A percentile compares a stretch with the other conserved stretches of the same genome.
phyloP scores from a whole-genome alignment of 2,888 invertebrate species.

The Drosophila macrospina region DNA sequence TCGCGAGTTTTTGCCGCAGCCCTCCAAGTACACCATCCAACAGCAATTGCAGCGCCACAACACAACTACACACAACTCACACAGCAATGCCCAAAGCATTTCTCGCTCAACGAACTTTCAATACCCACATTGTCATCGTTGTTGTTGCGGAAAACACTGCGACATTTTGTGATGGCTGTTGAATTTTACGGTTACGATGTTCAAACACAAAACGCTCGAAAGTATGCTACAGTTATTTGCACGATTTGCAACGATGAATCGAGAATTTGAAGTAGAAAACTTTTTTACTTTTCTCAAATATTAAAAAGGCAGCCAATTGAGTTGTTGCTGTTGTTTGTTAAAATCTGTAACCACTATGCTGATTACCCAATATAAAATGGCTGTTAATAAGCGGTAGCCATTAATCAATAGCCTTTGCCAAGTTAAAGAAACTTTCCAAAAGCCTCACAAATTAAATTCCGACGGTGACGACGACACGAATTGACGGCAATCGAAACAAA shows the following conservation, averaged over 20 bases:
- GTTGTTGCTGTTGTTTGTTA: too few species aligned
- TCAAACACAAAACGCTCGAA: slow-evolving; percentile 40
- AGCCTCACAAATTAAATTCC: slow-evolving; percentile 24
- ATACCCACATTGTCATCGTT: slow-evolving; percentile 28
- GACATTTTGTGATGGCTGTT: slow-evolving; percentile 43
- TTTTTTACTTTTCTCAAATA: slow-evolving; percentile 32
- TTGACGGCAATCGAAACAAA: slow-evolving; percentile 58
- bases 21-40: slow-evolving; percentile 11
- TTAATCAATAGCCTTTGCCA: slow-evolving; percentile 64
- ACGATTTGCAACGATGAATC: slow-evolving; percentile 25
- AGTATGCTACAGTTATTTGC: slow-evolving; percentile 48
- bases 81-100: slow-evolving; percentile 28
- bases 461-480: slow-evolving; percentile 20
- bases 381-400: slow-evolving; percentile 59
- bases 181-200: slow-evolving; percentile 42
- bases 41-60: slow-evolving; percentile 34
- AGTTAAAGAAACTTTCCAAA: slow-evolving; percentile 26
- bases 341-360: slow-evolving; percentile 16
- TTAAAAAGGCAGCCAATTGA: slow-evolving; percentile 45
- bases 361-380: slow-evolving; percentile 28
- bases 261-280: slow-evolving; percentile 56
- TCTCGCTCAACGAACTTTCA: slow-evolving; percentile 51
- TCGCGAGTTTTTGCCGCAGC: slow-evolving; percentile 45
- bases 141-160: slow-evolving; percentile 31
- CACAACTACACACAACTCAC: slow-evolving; percentile 7